Base-by-base conservation (phyloP, 2,113 vertebrate species). In the Antennarius striatus region DNA sequence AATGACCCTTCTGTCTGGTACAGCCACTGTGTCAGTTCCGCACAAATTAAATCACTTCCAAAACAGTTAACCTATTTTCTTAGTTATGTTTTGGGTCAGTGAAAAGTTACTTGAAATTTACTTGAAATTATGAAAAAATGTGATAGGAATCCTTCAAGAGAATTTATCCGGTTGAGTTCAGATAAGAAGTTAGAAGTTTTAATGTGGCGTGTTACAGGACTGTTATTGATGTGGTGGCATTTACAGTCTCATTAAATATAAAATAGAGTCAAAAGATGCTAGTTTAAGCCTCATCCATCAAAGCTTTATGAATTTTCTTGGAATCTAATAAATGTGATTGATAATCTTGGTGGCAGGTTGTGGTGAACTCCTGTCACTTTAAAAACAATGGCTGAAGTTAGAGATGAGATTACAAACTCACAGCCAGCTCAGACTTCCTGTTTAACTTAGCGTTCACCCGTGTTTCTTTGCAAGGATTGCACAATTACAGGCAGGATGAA, bases 371-470 rank as follows among this genome's bases (percentile, higher is more conserved):
- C 78, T 77, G 80, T 77, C 54, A 10, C 80, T 84, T 86, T 88
- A 81, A 85, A 81, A 82, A 50, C 43, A 65, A 52, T 16, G 30
- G 54, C 63, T 45, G 50, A 64, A 65, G 68, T 82, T 48, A 69
- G 1, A 57, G 16, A 64, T 39, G 52, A 78, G 54, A 82, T 75
- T 43, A 52, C 46, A 63, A 65, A 78, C 75, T 68, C 64, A 54
- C 58, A 68, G 54, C 28, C 47, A 61, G 6, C 56, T 42, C 28
- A 0, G 5, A 6, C 77, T 86, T 85, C 78, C 85, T 79, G 73
- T 80, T 86, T 77, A 42, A 80, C 83, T 83, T 88, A 81, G 80
- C 83, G 65, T 77, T 83, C 73, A 75, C 49, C 63, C 60, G 29
- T 54, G 57, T 68, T 45, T 71, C 43, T 70, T 52, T 75, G 62